Conservation (phyloP, 2,113 vertebrate species). For the Nematolebias whitei region DNA sequence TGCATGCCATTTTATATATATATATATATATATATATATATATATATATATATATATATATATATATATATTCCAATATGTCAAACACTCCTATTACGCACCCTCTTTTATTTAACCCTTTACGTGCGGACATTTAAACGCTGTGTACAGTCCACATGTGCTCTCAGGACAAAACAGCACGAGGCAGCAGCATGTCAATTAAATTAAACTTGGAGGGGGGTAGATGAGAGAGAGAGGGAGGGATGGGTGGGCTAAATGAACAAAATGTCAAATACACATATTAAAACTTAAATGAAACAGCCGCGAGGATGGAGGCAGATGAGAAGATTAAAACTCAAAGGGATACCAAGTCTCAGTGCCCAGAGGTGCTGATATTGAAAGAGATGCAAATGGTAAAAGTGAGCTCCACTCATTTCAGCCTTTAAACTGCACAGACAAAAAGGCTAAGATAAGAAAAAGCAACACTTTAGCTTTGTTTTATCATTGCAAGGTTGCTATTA, state of each 20-base stretch:
- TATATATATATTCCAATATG: no score
- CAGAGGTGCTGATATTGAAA: constrained; percentile 66
- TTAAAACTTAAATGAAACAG: constrained; percentile 82
- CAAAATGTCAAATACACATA: constrained; percentile 81
- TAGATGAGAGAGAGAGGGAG: neutral
- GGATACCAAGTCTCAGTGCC: constrained; percentile 65
- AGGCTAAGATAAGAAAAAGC: constrained; percentile 32
- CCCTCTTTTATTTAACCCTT: no score
- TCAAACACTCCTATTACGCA: no score
- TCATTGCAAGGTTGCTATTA: constrained; percentile 17
- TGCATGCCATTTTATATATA: constrained; percentile 7
- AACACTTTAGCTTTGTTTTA: constrained; percentile 32
- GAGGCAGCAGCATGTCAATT: constrained; percentile 73
- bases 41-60: no score
- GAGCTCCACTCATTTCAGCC: constrained; percentile 38
- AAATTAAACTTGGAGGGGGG: constrained; percentile 63
- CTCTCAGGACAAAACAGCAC: constrained; percentile 66
- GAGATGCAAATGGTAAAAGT: constrained; percentile 73
- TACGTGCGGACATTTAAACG: no score
- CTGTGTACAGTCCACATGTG: no score
- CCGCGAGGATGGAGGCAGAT: constrained; percentile 75
- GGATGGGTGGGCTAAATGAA: constrained; percentile 64
- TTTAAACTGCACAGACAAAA: constrained; percentile 50
- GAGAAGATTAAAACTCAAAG: constrained; percentile 79
- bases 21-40: no score